These are phyloP conservation scores for Platorchestia sp. DNA, from an alignment of 1,140 invertebrate genomes.

Conservation along the genomic window DNA sequence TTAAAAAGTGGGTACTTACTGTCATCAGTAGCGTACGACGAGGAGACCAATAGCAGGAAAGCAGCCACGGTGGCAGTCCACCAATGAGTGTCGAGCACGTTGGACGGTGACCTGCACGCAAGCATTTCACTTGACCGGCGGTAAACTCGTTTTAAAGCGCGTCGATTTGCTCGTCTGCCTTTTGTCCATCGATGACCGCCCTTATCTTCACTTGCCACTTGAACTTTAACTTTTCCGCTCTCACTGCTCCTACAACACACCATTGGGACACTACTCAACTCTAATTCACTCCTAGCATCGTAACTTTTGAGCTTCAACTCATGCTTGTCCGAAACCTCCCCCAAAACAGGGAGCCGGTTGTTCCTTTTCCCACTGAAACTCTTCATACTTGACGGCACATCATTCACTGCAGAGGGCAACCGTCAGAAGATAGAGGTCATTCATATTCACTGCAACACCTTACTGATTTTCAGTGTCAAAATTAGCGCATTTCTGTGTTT, in stretches of 20 bases:
- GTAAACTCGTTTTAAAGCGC: neutral
- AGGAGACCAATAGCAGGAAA: neutral
- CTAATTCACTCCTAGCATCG: neutral
- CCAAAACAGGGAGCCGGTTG: neutral
- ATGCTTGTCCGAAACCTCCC: neutral
- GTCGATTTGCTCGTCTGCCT: neutral
- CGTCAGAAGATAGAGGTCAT: neutral
- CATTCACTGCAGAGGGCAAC: neutral
- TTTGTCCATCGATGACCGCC: neutral
- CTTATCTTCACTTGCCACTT: neutral
- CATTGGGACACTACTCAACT: neutral
- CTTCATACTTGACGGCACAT: neutral
- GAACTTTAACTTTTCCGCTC: neutral
- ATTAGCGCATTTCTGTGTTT: neutral
- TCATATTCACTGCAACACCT: neutral
- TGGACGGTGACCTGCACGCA: neutral
- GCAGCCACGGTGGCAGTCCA: neutral
- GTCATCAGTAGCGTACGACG: neutral
- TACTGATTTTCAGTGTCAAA: neutral
- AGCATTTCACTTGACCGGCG: neutral
- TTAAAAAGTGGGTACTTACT: slow-evolving; percentile 6
- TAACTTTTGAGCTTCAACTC: neutral
- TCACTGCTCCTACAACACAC: neutral
- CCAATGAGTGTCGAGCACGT: slow-evolving; percentile 1
- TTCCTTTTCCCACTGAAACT: neutral